phyloP scores from a whole-genome alignment of 1,140 invertebrate species.

The Neodiprion fabricii region DNA sequence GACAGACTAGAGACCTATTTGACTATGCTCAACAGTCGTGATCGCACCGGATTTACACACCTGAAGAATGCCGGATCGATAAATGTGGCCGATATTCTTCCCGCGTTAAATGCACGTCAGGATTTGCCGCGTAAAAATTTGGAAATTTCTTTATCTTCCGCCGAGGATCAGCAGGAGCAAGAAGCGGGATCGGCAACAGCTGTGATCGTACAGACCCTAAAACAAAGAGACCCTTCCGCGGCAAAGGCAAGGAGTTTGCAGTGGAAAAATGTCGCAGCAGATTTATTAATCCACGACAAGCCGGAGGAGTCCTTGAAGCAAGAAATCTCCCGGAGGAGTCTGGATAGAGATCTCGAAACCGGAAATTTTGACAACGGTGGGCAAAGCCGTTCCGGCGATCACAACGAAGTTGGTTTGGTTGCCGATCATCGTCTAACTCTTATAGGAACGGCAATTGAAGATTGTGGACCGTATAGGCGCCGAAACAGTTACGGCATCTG shows the following conservation, averaged over 20 bases:
- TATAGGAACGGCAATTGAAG: constrained; percentile 49
- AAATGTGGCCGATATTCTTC: too few relatives aligned
- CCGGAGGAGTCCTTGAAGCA: constrained; percentile 30
- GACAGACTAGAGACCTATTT: neutral
- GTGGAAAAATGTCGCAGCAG: neutral
- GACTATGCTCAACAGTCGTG: neutral
- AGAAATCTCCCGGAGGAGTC: constrained; percentile 23
- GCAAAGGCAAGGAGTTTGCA: constrained; percentile 5
- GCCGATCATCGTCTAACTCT: constrained; percentile 38
- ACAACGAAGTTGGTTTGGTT: constrained; percentile 23
- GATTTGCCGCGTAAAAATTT: too few relatives aligned
- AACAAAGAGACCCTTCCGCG: neutral
- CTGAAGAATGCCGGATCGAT: too few relatives aligned
- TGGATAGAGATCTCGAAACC: neutral
- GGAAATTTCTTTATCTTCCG: too few relatives aligned
- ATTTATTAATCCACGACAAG: neutral
- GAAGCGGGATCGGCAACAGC: neutral
- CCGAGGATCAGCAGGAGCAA: constrained; percentile 6
- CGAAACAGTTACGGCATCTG: constrained; percentile 49
- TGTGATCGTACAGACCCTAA: too few relatives aligned
- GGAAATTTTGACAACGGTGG: constrained; percentile 18
- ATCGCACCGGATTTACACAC: too few relatives aligned
- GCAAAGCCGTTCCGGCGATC: constrained; percentile 9
- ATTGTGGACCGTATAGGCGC: constrained; percentile 53
- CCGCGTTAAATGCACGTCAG: too few relatives aligned